A percentile compares a stretch with the other conserved stretches of the same genome.
Conservation (phyloP, 2,888 invertebrate species). For the Octonoba sinensis region DNA sequence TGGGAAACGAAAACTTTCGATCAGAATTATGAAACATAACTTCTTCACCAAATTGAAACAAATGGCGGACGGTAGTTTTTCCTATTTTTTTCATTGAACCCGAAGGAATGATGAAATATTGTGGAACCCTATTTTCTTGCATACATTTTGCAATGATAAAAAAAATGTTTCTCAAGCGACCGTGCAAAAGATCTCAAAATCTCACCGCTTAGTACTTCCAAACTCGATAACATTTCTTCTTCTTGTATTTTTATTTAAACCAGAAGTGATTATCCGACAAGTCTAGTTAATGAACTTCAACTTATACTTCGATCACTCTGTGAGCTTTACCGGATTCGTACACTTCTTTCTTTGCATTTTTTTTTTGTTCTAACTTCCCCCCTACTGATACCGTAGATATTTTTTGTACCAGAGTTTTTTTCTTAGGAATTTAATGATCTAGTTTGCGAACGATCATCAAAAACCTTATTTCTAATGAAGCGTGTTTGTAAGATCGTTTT, state of each 20-base stretch:
- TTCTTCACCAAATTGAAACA: constrained; percentile 53
- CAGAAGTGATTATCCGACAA: constrained; percentile 56
- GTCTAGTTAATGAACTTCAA: constrained; percentile 54
- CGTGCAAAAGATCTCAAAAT: constrained; percentile 1
- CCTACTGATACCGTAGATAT: neutral
- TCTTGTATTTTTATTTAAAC: constrained; percentile 59
- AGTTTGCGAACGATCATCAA: constrained; percentile 48
- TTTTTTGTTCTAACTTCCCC: neutral
- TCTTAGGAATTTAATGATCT: constrained; percentile 55
- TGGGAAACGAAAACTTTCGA: neutral
- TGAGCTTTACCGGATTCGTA: constrained; percentile 1
- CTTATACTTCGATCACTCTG: constrained; percentile 34
- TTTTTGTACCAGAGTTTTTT: constrained; percentile 11
- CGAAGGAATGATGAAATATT: constrained; percentile 14
- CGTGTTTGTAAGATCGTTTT: constrained; percentile 39
- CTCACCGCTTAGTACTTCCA: neutral
- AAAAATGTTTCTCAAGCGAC: neutral
- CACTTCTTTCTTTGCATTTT: neutral
- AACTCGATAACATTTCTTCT: neutral
- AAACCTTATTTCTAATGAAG: constrained; percentile 60
- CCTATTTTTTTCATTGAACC: neutral
- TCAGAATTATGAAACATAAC: constrained; percentile 26
- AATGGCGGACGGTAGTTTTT: constrained; percentile 16
- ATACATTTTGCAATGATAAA: neutral
- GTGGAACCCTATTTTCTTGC: neutral